Evolutionary conservation across 2,797 vertebrate genomes (phyloP).

Genomic region (Tinamus major): DNA sequence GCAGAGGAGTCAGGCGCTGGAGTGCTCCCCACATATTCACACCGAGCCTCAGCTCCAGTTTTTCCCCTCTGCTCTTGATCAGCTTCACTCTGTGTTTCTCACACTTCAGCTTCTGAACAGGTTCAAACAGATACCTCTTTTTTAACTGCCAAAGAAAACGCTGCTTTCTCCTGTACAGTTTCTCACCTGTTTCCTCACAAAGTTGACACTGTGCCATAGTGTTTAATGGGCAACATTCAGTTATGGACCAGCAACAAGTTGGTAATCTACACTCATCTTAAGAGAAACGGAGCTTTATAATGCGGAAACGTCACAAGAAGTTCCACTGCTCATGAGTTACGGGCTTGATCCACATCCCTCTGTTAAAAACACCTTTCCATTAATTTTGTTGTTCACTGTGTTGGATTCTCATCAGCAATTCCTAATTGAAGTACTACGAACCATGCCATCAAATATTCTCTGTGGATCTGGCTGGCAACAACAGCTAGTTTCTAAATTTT

Average conservation of each 20-base stretch:
- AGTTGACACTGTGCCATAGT: slow-evolving; percentile 29
- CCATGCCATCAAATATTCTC: slow-evolving; percentile 57
- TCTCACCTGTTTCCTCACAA: slow-evolving; percentile 18
- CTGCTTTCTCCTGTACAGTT: slow-evolving; percentile 12
- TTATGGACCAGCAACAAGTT: slow-evolving; percentile 29
- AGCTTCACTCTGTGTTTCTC: background rate
- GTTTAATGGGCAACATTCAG: background rate
- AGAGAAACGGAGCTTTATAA: slow-evolving; percentile 42
- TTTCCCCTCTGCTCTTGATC: background rate
- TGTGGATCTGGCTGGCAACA: slow-evolving; percentile 18
- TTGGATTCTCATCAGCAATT: slow-evolving; percentile 52
- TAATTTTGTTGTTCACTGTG: slow-evolving; percentile 45
- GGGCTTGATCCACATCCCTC: too few species aligned
- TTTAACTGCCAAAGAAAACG: slow-evolving; percentile 53
- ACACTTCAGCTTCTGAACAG: background rate
- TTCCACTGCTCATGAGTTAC: background rate
- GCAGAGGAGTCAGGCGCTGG: background rate
- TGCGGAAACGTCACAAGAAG: slow-evolving; percentile 26
- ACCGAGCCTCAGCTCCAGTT: background rate
- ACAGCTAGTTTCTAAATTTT: slow-evolving; percentile 28
- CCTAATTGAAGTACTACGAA: slow-evolving; percentile 46
- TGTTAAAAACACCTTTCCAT: background rate
- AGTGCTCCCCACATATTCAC: background rate
- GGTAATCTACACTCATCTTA: background rate
- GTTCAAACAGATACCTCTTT: slow-evolving; percentile 25